phyloP scores from a whole-genome alignment of 2,888 invertebrate genomes.

The Drosophila recens region DNA sequence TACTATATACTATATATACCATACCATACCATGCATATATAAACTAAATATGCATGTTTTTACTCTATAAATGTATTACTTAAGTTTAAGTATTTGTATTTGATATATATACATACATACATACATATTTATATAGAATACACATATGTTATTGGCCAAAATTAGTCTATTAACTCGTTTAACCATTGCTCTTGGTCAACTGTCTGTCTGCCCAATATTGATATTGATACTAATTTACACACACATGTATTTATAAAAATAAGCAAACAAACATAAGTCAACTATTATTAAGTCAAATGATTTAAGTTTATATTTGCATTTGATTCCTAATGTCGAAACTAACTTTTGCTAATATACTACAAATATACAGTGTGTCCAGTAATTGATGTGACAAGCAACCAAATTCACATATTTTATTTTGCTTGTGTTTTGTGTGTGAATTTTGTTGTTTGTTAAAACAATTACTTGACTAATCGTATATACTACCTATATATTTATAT shows the following conservation, averaged over 20 bases:
- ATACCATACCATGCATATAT: slow-evolving; percentile 39
- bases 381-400: background rate
- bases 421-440: background rate
- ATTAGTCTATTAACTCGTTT: slow-evolving; percentile 56
- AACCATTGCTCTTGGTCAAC: slow-evolving; percentile 51
- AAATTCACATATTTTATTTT: background rate
- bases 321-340: slow-evolving; percentile 66
- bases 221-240: slow-evolving; percentile 42
- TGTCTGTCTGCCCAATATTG: slow-evolving; percentile 39
- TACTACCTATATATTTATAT: slow-evolving; percentile 6
- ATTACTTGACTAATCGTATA: background rate
- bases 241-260: slow-evolving; percentile 12
- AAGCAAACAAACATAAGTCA: slow-evolving; percentile 20
- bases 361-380: slow-evolving; percentile 24
- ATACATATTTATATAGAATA: slow-evolving; percentile 35
- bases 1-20: slow-evolving; percentile 30
- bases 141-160: slow-evolving; percentile 69
- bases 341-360: slow-evolving; percentile 60
- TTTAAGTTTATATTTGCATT: slow-evolving; percentile 65
- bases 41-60: slow-evolving; percentile 56
- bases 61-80: slow-evolving; percentile 64
- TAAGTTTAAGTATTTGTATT: slow-evolving; percentile 47
- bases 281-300: slow-evolving; percentile 45
- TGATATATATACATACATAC: slow-evolving; percentile 4
- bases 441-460: background rate